These are phyloP conservation scores for Osmerus eperlanus DNA, from an alignment of 2,113 vertebrate species.

Conservation along the genomic window DNA sequence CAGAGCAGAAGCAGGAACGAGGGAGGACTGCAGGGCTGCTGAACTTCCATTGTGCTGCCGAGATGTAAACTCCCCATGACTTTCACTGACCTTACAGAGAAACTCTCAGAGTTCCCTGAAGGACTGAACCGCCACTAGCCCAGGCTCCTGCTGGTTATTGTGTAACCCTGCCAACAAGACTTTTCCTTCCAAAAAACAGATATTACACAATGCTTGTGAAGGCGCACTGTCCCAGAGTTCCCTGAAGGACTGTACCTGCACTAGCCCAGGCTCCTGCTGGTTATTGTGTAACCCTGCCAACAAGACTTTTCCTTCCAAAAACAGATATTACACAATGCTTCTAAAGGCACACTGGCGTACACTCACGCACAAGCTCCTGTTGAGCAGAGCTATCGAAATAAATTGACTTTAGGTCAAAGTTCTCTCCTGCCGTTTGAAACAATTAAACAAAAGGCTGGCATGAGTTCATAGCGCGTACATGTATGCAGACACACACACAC, in stretches of 20 bases:
- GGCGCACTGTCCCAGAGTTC: constrained; percentile 1
- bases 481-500: constrained; percentile 3
- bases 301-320: constrained; percentile 1
- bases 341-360: constrained; percentile 1
- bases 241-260: constrained; percentile 9
- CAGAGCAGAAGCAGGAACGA: not conserved
- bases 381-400: constrained; percentile 34
- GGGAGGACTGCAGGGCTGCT: not conserved
- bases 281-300: not conserved
- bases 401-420: constrained; percentile 44
- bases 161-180: constrained; percentile 7
- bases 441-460: constrained; percentile 53
- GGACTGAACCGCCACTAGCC: constrained; percentile 4
- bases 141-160: not conserved
- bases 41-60: not conserved
- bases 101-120: constrained; percentile 14
- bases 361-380: constrained; percentile 7
- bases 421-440: constrained; percentile 43
- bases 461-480: constrained; percentile 19
- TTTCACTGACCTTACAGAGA: constrained; percentile 20
- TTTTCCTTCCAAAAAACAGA: constrained; percentile 6
- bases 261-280: not conserved
- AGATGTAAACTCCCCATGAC: constrained; percentile 10
- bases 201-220: not conserved
- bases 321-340: constrained; percentile 1